Conservation (phyloP, 2,113 vertebrate species). For the Raphicerus campestris region DNA sequence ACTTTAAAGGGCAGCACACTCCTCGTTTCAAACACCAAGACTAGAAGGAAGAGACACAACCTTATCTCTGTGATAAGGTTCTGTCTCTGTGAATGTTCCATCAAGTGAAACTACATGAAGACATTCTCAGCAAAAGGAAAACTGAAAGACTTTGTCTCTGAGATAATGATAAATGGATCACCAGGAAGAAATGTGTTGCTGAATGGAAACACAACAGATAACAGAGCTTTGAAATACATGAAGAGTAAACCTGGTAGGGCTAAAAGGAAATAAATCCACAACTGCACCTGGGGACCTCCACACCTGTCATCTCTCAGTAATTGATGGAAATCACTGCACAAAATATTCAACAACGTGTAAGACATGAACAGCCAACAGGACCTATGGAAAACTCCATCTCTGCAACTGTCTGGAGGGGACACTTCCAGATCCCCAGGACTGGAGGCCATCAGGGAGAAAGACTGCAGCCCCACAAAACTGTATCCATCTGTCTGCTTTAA, state of each 20-base stretch:
- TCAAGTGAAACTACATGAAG: background rate
- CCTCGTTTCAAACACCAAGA: background rate
- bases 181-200: background rate
- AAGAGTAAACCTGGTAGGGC: background rate
- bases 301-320: no score
- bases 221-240: background rate
- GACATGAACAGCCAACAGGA: background rate
- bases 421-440: background rate
- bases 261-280: background rate
- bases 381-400: background rate
- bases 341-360: fast-evolving
- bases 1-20: background rate
- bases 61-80: background rate
- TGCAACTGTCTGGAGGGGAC: background rate
- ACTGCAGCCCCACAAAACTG: background rate
- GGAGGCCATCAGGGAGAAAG: background rate
- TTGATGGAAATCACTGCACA: no score
- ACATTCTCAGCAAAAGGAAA: background rate
- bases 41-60: background rate
- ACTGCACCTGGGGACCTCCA: fast-evolving
- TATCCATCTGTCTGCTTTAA: background rate
- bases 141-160: background rate
- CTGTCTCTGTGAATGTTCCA: background rate
- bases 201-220: background rate
- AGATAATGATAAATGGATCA: background rate